Conservation (phyloP, 1,140 invertebrate genomes). For the Zaprionus inermis region DNA sequence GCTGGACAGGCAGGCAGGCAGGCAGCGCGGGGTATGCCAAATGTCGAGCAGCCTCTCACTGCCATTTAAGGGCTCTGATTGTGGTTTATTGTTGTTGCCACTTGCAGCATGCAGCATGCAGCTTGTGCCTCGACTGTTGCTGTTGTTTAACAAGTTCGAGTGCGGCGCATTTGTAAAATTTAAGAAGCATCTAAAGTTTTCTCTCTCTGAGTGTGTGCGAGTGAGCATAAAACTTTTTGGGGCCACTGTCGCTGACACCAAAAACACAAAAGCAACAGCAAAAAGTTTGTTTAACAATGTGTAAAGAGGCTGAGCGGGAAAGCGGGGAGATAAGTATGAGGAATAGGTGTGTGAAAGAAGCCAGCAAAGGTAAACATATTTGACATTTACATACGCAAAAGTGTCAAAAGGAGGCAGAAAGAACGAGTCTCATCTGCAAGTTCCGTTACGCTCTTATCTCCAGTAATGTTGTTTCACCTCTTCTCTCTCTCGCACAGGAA, state of each 20-base stretch:
- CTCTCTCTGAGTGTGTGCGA: constrained; percentile 11
- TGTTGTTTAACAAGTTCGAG: constrained; percentile 80
- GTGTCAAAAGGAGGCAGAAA: constrained; percentile 65
- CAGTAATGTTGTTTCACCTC: constrained; percentile 46
- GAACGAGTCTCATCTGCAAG: constrained; percentile 13
- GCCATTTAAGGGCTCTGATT: constrained; percentile 4
- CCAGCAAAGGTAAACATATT: constrained; percentile 71
- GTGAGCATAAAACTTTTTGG: constrained; percentile 62
- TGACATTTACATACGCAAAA: constrained; percentile 78
- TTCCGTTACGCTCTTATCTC: constrained; percentile 61
- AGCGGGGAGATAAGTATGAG: neutral
- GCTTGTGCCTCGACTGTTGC: constrained; percentile 21
- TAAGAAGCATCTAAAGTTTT: constrained; percentile 73
- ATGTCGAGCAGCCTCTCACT: constrained; percentile 2
- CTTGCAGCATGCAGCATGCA: constrained; percentile 8
- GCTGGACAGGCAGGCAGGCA: too few species aligned
- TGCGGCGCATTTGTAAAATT: constrained; percentile 76
- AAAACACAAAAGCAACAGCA: constrained; percentile 67
- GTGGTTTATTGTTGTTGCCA: constrained; percentile 40
- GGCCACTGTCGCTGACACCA: constrained; percentile 71
- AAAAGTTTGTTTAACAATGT: constrained; percentile 75
- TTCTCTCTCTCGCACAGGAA: constrained; percentile 88
- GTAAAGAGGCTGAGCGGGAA: constrained; percentile 58
- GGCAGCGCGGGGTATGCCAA: neutral
- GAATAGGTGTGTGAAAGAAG: constrained; percentile 28